phyloP scores from a whole-genome alignment of 2,113 vertebrate species.

The Sardina pilchardus region DNA sequence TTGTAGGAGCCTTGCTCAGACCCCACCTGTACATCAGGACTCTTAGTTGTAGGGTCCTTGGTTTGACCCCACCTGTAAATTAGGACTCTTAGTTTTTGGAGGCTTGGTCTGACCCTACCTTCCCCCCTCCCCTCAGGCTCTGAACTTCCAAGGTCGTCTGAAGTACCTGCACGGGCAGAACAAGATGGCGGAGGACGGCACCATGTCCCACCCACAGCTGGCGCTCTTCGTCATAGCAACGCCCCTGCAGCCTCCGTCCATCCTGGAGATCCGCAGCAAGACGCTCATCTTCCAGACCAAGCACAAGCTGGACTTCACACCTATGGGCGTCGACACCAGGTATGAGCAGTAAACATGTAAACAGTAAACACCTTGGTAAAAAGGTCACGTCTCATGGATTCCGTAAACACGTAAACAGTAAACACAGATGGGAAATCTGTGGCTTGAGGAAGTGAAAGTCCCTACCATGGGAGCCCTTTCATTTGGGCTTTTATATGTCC shows the following conservation, averaged over 20 bases:
- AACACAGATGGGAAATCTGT: too few species aligned
- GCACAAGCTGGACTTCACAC: slow-evolving; percentile 69
- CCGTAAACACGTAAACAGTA: too few species aligned
- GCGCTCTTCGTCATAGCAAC: slow-evolving; percentile 60
- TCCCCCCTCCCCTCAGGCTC: slow-evolving; percentile 46
- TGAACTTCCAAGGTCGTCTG: slow-evolving; percentile 64
- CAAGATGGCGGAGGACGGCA: slow-evolving; percentile 56
- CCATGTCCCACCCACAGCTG: slow-evolving; percentile 55
- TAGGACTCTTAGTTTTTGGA: too few species aligned
- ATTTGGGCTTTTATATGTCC: too few species aligned
- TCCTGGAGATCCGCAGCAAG: slow-evolving; percentile 62
- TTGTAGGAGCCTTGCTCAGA: too few species aligned
- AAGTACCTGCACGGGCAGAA: slow-evolving; percentile 65
- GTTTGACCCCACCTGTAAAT: too few species aligned
- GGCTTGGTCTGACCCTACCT: not conserved
- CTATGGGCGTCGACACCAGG: slow-evolving; percentile 63
- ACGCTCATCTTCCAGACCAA: slow-evolving; percentile 67
- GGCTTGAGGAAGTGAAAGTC: too few species aligned
- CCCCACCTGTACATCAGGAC: too few species aligned
- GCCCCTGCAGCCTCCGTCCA: slow-evolving; percentile 60
- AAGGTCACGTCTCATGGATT: not conserved
- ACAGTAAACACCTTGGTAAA: not conserved
- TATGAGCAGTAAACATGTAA: slow-evolving; percentile 19
- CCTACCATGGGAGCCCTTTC: too few species aligned
- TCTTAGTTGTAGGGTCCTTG: too few species aligned